Base-by-base conservation (phyloP, 30 jellyfish, hydroid and myxozoan genomes). In the Cassiopea andromeda region DNA sequence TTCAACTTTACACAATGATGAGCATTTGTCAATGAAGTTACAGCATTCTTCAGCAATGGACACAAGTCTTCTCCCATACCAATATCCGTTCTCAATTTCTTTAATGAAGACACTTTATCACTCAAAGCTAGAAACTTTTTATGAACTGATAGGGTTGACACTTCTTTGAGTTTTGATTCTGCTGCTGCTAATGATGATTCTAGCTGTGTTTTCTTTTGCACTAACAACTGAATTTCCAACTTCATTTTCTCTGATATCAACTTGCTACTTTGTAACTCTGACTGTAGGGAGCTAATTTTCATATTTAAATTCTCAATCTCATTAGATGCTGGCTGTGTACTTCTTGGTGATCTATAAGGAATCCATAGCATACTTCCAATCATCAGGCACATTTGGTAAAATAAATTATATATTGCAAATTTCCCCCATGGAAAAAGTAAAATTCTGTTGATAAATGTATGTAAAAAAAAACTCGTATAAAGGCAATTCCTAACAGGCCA, bases 11-110 rank as follows among this genome's bases (percentile, higher is more conserved):
- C 69, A 5, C 90, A 69, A 7, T 49, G 48, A 48, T 45, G 82
- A 2, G 38, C 76, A 69, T 66, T 69, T 2, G 90, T 73, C 48
- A 87, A 10, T 27, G 82, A 59, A 16, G 45, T 81, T 43, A 87
- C 86, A 1, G 87, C 94, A 17, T 73, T 78, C 43, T 87, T 87
- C 14, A 87, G 64, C 1, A 60, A 58, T 38, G 90, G 85, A 60
- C 27, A 48, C 80, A 67, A 70, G 5, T 74, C 49, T 5, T 66
- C 90, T 38, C 69, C 90, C 48, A 87, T 2, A 68, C 82, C 48
- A 80, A 87, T 48, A 9, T 87, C 90, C 10, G 54, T 75, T 46
- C 94, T 49, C 1, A 87, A 66, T 9, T 71, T 45, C 73, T 78
- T 77, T 67, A 87, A 48, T 16, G 84, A 64, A 6, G 84, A 47